Conservation (phyloP, 1,140 invertebrate species). For the Hermetia illucens region DNA sequence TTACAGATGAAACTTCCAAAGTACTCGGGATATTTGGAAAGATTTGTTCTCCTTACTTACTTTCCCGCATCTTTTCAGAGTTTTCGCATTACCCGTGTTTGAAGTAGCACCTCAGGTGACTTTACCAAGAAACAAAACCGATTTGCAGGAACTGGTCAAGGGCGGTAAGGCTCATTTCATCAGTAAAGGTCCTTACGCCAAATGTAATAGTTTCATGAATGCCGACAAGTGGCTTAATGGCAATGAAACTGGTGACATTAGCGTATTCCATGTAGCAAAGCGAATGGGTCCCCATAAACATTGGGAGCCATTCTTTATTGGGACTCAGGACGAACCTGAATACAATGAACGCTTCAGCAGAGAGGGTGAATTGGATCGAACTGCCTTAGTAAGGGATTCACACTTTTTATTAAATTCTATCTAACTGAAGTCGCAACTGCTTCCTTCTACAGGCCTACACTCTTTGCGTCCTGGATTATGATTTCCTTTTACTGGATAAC, state of each 20-base stretch:
- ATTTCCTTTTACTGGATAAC: constrained; percentile 26
- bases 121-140: constrained; percentile 54
- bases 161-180: constrained; percentile 68
- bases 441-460: constrained; percentile 18
- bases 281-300: constrained; percentile 52
- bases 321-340: constrained; percentile 67
- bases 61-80: constrained; percentile 7
- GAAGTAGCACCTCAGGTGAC: constrained; percentile 13
- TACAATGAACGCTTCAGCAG: constrained; percentile 78
- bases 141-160: constrained; percentile 53
- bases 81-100: constrained; percentile 22
- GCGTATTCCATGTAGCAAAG: constrained; percentile 66
- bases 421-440: too few species aligned
- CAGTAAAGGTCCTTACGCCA: constrained; percentile 69
- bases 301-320: constrained; percentile 85
- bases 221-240: constrained; percentile 60
- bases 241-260: constrained; percentile 41
- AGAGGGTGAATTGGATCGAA: constrained; percentile 78
- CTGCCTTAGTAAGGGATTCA: neutral
- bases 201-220: constrained; percentile 73
- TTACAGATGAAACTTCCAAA: too few species aligned
- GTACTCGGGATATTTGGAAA: neutral
- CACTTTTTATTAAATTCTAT: too few species aligned
- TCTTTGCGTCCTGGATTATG: constrained; percentile 29
- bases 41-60: too few species aligned